Conservation (phyloP, 2,888 invertebrate species). For the Tenthredo amoena region DNA sequence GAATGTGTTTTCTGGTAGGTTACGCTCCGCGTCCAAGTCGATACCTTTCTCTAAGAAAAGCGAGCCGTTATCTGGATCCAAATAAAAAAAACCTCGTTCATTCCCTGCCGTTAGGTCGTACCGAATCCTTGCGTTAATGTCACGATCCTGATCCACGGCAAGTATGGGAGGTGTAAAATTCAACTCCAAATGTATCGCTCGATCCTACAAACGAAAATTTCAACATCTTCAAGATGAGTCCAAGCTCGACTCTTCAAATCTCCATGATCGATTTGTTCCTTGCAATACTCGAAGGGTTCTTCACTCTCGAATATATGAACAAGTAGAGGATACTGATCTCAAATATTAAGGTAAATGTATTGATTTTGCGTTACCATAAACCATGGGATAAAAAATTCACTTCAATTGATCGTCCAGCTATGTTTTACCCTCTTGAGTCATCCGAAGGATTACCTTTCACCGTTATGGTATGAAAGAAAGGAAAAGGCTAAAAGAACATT, state of each 20-base stretch:
- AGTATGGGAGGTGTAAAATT: conserved; percentile 86
- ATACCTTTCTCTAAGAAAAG: conserved; percentile 90
- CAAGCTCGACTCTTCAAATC: not conserved
- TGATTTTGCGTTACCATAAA: not conserved
- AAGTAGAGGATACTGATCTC: not conserved
- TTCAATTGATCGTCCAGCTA: not conserved
- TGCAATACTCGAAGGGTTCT: not conserved
- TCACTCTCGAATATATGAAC: not conserved
- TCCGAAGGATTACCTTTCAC: conserved; percentile 24
- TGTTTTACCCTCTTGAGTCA: not conserved
- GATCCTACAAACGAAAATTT: conserved; percentile 80
- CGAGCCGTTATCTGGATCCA: conserved; percentile 87
- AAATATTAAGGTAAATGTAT: not conserved
- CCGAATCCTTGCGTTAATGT: conserved; percentile 86
- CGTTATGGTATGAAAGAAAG: not conserved
- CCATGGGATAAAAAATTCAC: not conserved
- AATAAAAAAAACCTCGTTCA: conserved; percentile 87
- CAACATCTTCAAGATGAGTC: not conserved
- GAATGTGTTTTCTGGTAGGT: conserved; percentile 88
- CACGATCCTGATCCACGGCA: conserved; percentile 89
- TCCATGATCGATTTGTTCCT: not conserved
- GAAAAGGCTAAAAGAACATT: conserved; percentile 24
- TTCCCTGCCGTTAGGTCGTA: conserved; percentile 92
- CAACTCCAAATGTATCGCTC: conserved; percentile 85
- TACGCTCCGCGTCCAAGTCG: conserved; percentile 87